Conservation (phyloP, 2,888 invertebrate species). For the Danaus chrysippus region DNA sequence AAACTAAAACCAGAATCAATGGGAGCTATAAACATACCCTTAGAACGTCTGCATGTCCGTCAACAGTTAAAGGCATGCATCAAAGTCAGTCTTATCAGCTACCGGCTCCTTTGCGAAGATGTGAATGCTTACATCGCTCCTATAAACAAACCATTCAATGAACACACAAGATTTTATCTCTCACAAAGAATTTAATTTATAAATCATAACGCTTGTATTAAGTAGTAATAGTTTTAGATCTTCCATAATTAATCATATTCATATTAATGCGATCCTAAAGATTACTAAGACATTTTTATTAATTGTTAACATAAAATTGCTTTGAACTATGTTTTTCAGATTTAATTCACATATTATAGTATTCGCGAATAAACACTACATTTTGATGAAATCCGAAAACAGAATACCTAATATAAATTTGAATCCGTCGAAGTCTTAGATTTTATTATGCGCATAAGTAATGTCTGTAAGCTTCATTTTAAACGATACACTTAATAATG, state of each 20-base stretch:
- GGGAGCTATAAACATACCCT: conserved; percentile 10
- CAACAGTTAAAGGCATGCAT: conserved; percentile 56
- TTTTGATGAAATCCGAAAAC: too few relatives aligned
- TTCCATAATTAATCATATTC: too few relatives aligned
- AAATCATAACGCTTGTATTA: neutral
- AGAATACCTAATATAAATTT: too few relatives aligned
- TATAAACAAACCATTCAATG: conserved; percentile 34
- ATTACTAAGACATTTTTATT: too few relatives aligned
- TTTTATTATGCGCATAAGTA: conserved; percentile 1
- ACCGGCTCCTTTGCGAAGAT: conserved; percentile 38
- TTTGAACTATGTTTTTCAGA: too few relatives aligned
- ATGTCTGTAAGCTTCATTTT: conserved; percentile 18
- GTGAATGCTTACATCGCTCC: conserved; percentile 40
- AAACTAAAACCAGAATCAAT: too few relatives aligned
- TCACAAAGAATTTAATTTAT: conserved; percentile 7
- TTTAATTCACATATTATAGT: too few relatives aligned
- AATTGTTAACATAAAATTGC: too few relatives aligned
- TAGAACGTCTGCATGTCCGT: conserved; percentile 54
- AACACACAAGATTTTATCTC: conserved; percentile 21
- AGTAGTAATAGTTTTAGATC: neutral
- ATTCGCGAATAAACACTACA: too few relatives aligned
- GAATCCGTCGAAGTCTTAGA: neutral
- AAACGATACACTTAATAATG: conserved; percentile 24
- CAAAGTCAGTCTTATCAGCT: conserved; percentile 61
- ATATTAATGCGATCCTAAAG: too few relatives aligned